Conservation (phyloP, 2,797 vertebrate species). For the Pempheris klunzingeri region DNA sequence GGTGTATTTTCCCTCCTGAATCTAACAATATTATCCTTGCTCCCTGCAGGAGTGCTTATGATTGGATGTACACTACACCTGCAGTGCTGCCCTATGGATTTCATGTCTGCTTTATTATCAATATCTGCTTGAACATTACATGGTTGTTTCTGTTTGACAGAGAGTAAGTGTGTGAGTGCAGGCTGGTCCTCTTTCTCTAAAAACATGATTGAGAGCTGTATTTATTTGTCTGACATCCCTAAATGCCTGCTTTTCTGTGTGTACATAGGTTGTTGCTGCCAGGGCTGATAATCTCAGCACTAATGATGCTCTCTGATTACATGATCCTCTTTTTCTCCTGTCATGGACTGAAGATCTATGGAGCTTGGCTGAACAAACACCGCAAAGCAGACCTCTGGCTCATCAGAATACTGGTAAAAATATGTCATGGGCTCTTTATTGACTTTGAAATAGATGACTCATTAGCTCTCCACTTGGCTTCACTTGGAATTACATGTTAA, state of each 20-base stretch:
- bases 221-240: background rate
- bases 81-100: conserved; percentile 79
- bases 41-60: conserved; percentile 63
- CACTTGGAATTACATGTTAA: background rate
- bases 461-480: background rate
- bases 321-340: conserved; percentile 79
- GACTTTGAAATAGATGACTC: background rate
- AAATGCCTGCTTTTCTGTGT: conserved; percentile 36
- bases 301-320: conserved; percentile 77
- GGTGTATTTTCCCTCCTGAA: conserved; percentile 10
- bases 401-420: conserved; percentile 84
- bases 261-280: conserved; percentile 79
- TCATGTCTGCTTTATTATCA: conserved; percentile 69
- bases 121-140: conserved; percentile 67
- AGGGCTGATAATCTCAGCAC: conserved; percentile 78
- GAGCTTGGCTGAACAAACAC: conserved; percentile 80
- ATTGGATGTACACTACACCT: conserved; percentile 78
- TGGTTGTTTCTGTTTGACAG: conserved; percentile 79
- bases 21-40: conserved; percentile 43
- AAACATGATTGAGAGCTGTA: background rate
- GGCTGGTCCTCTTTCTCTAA: background rate
- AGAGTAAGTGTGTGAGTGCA: conserved; percentile 70
- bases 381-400: conserved; percentile 85
- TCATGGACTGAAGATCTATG: conserved; percentile 79
- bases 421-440: background rate